phyloP scores from a whole-genome alignment of 1,140 invertebrate species.

The Holotrichia oblita region DNA sequence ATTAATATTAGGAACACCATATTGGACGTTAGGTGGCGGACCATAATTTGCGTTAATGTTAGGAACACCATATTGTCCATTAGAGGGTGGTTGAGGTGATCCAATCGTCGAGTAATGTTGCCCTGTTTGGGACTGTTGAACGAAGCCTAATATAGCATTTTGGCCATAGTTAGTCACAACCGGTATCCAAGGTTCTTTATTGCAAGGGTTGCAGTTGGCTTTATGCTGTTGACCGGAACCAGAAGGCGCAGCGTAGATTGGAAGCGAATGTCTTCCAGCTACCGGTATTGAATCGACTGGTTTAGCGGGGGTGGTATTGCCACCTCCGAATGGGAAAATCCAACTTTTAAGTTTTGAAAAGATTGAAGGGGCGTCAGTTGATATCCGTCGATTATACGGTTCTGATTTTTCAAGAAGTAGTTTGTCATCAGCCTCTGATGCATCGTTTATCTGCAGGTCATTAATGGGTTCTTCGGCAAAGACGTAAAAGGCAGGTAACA shows the following conservation, averaged over 20 bases:
- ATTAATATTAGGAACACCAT: background rate
- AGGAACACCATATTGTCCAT: background rate
- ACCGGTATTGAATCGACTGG: conserved; percentile 47
- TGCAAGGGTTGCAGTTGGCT: conserved; percentile 76
- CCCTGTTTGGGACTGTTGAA: conserved; percentile 46
- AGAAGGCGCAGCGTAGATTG: conserved; percentile 41
- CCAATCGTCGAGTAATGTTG: background rate
- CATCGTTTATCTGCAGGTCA: background rate
- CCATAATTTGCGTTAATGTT: no score
- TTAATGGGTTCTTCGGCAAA: conserved; percentile 36
- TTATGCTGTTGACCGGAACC: conserved; percentile 40
- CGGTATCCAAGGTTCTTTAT: conserved; percentile 81
- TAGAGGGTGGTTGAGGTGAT: background rate
- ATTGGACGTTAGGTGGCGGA: no score
- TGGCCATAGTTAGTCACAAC: conserved; percentile 62
- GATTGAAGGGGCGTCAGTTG: conserved; percentile 45
- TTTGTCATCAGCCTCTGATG: conserved; percentile 39
- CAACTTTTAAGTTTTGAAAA: conserved; percentile 48
- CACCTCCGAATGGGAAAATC: conserved; percentile 48
- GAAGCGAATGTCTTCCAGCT: conserved; percentile 42
- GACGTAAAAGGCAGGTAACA: background rate
- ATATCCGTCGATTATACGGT: conserved; percentile 40
- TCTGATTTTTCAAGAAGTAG: conserved; percentile 45
- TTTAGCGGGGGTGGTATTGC: background rate
- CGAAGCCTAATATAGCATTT: conserved; percentile 51